These are phyloP conservation scores for Gymnarchus niloticus DNA, from an alignment of 2,113 vertebrate genomes.

Conservation along the genomic window DNA sequence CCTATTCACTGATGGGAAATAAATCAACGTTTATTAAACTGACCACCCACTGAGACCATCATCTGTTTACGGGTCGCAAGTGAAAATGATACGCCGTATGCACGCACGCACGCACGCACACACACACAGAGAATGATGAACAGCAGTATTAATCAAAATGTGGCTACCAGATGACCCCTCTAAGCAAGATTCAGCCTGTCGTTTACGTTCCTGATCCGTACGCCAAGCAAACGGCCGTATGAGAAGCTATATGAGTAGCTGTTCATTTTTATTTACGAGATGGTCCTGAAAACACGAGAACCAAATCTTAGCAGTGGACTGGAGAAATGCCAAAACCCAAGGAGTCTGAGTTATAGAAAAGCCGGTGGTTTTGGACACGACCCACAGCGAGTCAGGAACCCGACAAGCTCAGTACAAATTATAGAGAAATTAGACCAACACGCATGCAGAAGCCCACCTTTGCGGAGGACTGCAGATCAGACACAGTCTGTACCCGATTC, in stretches of 20 bases:
- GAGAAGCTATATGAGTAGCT: neutral
- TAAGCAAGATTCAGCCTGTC: neutral
- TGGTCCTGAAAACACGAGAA: neutral
- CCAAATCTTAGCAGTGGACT: neutral
- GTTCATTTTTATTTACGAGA: neutral
- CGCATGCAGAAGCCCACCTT: slow-evolving; percentile 66
- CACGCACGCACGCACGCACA: too few relatives aligned
- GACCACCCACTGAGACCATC: too few relatives aligned
- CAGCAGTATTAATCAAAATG: neutral
- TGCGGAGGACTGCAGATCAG: slow-evolving; percentile 85
- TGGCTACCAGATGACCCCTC: neutral
- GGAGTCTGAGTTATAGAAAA: neutral
- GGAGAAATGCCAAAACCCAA: neutral
- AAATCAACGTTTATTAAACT: too few relatives aligned
- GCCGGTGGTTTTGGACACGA: neutral
- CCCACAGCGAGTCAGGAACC: neutral
- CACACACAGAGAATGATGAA: too few relatives aligned
- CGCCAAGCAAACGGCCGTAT: neutral
- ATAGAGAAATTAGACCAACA: neutral
- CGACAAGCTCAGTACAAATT: neutral
- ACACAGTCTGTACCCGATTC: slow-evolving; percentile 72
- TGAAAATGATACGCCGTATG: too few relatives aligned
- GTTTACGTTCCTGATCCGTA: neutral
- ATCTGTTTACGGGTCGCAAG: too few relatives aligned
- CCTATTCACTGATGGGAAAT: too few relatives aligned